Evolutionary conservation across 2,888 invertebrate species (phyloP).

Genomic region (Nemotelus nigrinus): DNA sequence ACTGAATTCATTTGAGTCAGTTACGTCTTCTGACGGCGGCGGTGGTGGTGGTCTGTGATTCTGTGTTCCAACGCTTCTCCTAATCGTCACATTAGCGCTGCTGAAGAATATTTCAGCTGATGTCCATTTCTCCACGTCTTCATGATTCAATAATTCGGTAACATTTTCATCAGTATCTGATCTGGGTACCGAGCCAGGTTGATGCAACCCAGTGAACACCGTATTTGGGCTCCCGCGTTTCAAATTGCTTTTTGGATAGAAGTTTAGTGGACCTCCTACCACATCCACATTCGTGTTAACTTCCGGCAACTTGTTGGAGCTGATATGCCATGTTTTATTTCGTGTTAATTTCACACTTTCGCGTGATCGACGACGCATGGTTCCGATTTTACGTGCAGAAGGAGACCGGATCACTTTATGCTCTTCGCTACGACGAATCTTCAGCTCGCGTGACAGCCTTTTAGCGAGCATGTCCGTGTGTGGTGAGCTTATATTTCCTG

Average conservation of each 20-base stretch:
- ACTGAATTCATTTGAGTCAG: background rate
- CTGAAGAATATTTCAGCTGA: conserved; percentile 64
- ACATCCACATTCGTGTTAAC: conserved; percentile 41
- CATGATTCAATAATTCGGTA: conserved; percentile 39
- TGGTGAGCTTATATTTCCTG: conserved; percentile 62
- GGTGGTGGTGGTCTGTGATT: background rate
- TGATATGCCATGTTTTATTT: conserved; percentile 74
- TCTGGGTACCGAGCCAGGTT: conserved; percentile 49
- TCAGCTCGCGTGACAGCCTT: conserved; percentile 76
- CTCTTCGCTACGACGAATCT: conserved; percentile 76
- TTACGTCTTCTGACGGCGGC: background rate
- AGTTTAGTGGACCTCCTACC: conserved; percentile 49
- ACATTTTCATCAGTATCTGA: conserved; percentile 29
- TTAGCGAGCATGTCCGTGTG: conserved; percentile 70
- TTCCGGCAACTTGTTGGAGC: conserved; percentile 45
- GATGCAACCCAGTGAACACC: conserved; percentile 62
- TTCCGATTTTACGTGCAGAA: conserved; percentile 83
- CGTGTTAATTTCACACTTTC: conserved; percentile 69
- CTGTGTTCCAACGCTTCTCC: background rate
- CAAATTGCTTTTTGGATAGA: conserved; percentile 69
- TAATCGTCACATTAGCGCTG: background rate
- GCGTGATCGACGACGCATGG: conserved; percentile 76
- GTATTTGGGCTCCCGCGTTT: conserved; percentile 68
- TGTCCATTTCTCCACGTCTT: conserved; percentile 60
- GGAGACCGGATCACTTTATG: conserved; percentile 80